Conservation (phyloP, 2,888 invertebrate species). For the Melolontha melolontha region DNA sequence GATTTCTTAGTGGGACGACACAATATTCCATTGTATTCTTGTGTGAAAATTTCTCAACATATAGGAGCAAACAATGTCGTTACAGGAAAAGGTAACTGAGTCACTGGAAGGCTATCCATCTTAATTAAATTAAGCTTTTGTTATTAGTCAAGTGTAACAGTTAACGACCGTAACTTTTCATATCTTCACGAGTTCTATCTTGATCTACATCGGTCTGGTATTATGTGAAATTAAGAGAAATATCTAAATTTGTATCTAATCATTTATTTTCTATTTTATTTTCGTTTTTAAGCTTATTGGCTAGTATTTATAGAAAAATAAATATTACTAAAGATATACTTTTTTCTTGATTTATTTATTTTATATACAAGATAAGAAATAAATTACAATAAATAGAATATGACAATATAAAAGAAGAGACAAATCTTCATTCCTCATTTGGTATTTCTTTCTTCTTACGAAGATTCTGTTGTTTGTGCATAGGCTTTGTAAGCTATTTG, state of each 20-base stretch:
- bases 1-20: no score
- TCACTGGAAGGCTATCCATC: conserved; percentile 4
- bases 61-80: no score
- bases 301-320: no score
- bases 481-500: conserved; percentile 68
- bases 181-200: neutral
- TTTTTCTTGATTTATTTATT: conserved; percentile 11
- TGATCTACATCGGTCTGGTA: no score
- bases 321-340: no score
- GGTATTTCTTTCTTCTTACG: conserved; percentile 16
- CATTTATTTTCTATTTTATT: no score
- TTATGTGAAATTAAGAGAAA: no score
- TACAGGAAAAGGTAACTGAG: neutral
- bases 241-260: no score
- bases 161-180: neutral
- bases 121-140: conserved; percentile 6
- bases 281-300: no score
- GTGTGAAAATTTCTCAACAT: no score
- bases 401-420: conserved; percentile 27
- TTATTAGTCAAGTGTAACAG: conserved; percentile 9
- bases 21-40: no score
- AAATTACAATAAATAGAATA: conserved; percentile 43
- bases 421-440: conserved; percentile 25
- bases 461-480: conserved; percentile 52
- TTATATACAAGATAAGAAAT: conserved; percentile 30